Conservation (phyloP, 2,797 vertebrate species). For the Fundulus diaphanus region DNA sequence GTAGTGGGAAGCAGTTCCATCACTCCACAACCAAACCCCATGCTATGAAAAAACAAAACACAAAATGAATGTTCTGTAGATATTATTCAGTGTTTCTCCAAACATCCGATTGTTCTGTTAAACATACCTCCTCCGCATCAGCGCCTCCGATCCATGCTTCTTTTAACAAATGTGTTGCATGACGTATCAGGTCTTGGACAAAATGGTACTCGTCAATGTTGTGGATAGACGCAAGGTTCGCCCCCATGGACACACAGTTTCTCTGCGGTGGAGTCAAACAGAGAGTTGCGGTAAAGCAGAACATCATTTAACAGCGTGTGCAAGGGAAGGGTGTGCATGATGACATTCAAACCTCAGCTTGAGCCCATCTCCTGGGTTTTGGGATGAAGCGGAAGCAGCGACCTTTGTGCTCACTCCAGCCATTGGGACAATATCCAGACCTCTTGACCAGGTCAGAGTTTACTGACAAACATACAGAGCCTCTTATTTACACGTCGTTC, state of each 20-base stretch:
- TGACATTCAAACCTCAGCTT: background rate
- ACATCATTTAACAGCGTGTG: background rate
- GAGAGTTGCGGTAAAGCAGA: background rate
- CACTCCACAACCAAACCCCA: too few species aligned
- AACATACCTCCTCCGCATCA: background rate
- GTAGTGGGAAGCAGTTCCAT: too few species aligned
- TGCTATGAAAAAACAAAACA: too few species aligned
- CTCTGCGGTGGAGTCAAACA: background rate
- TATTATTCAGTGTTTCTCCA: too few species aligned
- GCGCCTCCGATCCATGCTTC: background rate
- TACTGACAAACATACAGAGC: background rate
- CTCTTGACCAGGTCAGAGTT: background rate
- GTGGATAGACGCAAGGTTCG: background rate
- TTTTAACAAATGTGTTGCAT: background rate
- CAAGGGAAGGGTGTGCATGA: background rate
- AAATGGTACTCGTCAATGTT: background rate
- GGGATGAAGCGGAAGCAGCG: constrained; percentile 3
- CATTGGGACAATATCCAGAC: background rate
- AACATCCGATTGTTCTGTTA: background rate
- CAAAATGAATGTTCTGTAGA: too few species aligned
- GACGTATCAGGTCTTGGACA: background rate
- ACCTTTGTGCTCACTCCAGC: background rate
- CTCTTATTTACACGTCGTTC: too few species aligned
- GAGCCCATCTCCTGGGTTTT: background rate
- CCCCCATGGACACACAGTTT: background rate